Evolutionary conservation across 2,888 invertebrate species (phyloP), one percentile per base, ranked within the genome.

Genomic region (Lasius fuliginosus): DNA sequence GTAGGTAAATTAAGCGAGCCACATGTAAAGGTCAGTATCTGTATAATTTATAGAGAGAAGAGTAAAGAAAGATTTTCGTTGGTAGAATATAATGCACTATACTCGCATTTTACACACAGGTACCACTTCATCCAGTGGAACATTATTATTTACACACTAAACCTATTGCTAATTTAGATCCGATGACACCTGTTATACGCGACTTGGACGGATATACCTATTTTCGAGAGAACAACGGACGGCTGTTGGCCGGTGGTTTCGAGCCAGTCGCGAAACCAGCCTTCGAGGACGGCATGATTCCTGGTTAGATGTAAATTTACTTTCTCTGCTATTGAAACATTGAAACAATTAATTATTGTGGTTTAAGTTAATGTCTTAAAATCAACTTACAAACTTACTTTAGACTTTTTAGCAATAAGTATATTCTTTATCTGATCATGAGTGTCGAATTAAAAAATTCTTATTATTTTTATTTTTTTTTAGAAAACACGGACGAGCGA

Each of bases 71-170:
- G 64, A 56, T 69, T 58, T 3, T 60, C 5, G n/a, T n/a, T 67
- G 12, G 8, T 33, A 30, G n/a, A 40, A 65, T 27, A 42, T 62
- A 46, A 60, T 75, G 12, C 1, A 23, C 68, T 62, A 27, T 62
- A 18, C n/a, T 58, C 23, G 76, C 69, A 56, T 84, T 82, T 33
- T 53, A n/a, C 53, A n/a, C 8, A n/a, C 33, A 94, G 95, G 97
- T 98, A 49, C 99, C 99, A 0, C 95, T 99, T 12, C 97, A 99
- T 95, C 97, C 99, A 0, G 98, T 98, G 87, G 98, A 99, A 94
- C 99, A 99, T 95, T 98, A 99, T 94, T 99, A 98, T 94, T 95
- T 99, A 67, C 98, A 98, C 92, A 99, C 99, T 0, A 97, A 98
- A 95, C 97, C 97, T 5, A 97, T 98, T 62, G 96, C 96, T 6